Percentiles rank a stretch among this genome's conserved stretches.
Conservation (phyloP, 2,888 invertebrate species). For the Cactoblastis cactorum region DNA sequence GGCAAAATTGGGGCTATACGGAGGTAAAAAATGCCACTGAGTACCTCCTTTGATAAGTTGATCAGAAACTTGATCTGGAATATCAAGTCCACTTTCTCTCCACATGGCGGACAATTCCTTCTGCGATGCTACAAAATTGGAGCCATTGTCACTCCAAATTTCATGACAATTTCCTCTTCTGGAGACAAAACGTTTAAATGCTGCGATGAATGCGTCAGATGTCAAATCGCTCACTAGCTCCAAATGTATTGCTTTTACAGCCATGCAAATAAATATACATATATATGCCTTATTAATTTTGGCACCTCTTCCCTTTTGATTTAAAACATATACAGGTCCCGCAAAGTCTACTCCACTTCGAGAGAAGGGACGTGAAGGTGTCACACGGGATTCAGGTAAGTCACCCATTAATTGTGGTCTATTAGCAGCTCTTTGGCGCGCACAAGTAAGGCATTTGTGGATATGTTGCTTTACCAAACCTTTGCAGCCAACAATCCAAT, state of each 20-base stretch:
- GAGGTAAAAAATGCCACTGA: too few relatives aligned
- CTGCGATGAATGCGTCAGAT: conserved; percentile 18
- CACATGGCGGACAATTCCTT: neutral
- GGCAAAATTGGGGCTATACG: too few relatives aligned
- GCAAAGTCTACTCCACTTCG: too few relatives aligned
- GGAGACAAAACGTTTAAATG: conserved; percentile 18
- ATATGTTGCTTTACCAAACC: neutral
- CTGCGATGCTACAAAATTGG: conserved; percentile 19
- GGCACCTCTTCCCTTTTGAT: conserved; percentile 7
- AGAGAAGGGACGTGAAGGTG: too few relatives aligned
- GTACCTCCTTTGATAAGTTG: too few relatives aligned
- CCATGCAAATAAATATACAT: conserved; percentile 19
- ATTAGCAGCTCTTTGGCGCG: neutral
- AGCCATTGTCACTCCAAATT: conserved; percentile 23
- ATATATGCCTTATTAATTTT: neutral
- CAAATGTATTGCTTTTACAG: conserved; percentile 19
- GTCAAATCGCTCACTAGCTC: conserved; percentile 20
- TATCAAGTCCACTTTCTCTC: neutral
- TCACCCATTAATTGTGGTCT: too few relatives aligned
- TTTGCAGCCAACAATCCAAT: conserved; percentile 8
- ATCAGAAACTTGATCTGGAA: neutral
- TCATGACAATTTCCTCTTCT: conserved; percentile 10
- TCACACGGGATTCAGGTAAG: too few relatives aligned
- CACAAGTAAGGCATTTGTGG: neutral
- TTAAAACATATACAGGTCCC: too few relatives aligned